Evolutionary conservation across 2,888 invertebrate species (phyloP).

Genomic region (Melitaea athalia): DNA sequence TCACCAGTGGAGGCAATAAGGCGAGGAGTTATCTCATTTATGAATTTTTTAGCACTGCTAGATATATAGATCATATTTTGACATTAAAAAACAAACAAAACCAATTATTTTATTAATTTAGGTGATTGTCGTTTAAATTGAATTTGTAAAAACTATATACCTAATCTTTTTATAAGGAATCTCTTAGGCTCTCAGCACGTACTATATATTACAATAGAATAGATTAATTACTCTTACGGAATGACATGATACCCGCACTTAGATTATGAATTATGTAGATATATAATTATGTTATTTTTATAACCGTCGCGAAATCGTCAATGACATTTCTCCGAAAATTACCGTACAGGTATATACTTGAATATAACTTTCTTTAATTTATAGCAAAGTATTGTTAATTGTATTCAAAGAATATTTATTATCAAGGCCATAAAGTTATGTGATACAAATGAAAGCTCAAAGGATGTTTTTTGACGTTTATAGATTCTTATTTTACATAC

Average conservation of each 20-base stretch:
- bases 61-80: too few relatives aligned
- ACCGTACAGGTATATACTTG: too few relatives aligned
- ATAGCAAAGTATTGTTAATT: neutral
- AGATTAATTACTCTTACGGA: neutral
- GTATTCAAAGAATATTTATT: constrained; percentile 16
- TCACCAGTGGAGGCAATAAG: too few relatives aligned
- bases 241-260: neutral
- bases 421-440: constrained; percentile 36
- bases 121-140: too few relatives aligned
- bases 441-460: constrained; percentile 34
- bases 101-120: too few relatives aligned
- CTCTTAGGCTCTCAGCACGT: neutral
- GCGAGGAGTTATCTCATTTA: too few relatives aligned
- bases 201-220: neutral
- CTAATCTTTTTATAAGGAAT: too few relatives aligned
- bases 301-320: constrained; percentile 7
- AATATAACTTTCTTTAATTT: neutral
- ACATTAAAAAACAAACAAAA: too few relatives aligned
- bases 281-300: constrained; percentile 8
- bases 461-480: constrained; percentile 44
- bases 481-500: constrained; percentile 41
- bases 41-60: too few relatives aligned
- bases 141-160: too few relatives aligned
- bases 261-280: too few relatives aligned
- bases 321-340: neutral